Conservation (phyloP, 2,888 invertebrate genomes). For the Temnothorax rugatulus region DNA sequence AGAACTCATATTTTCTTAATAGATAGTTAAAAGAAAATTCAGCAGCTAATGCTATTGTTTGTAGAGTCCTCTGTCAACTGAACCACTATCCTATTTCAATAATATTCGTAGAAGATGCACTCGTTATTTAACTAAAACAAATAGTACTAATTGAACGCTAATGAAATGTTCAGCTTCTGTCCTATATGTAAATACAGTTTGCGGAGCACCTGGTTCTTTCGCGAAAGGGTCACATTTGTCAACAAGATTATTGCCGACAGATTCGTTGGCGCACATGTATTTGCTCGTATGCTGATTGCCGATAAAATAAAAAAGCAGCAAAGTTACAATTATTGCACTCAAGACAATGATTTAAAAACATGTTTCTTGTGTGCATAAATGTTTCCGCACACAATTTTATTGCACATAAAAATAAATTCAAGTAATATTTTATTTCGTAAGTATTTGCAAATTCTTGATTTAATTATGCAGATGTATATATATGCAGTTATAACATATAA, state of each 20-base stretch:
- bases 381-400: neutral
- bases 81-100: constrained; percentile 66
- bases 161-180: constrained; percentile 78
- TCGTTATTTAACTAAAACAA: constrained; percentile 81
- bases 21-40: constrained; percentile 59
- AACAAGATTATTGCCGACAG: neutral
- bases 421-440: neutral
- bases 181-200: constrained; percentile 36
- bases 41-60: constrained; percentile 77
- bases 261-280: neutral
- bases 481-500: too few relatives aligned
- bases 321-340: neutral
- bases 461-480: too few relatives aligned
- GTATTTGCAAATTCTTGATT: too few relatives aligned
- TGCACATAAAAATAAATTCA: neutral
- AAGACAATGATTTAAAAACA: constrained; percentile 1
- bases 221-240: neutral
- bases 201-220: constrained; percentile 28
- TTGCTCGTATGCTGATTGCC: neutral
- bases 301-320: neutral
- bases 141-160: constrained; percentile 85
- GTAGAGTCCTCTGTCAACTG: constrained; percentile 82
- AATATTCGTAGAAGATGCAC: constrained; percentile 76
- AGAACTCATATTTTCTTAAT: constrained; percentile 11
- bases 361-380: neutral